A percentile compares a stretch with the other conserved stretches of the same genome.
Conservation (phyloP, 2,888 invertebrate genomes). For the Sclerodermus sp. region DNA sequence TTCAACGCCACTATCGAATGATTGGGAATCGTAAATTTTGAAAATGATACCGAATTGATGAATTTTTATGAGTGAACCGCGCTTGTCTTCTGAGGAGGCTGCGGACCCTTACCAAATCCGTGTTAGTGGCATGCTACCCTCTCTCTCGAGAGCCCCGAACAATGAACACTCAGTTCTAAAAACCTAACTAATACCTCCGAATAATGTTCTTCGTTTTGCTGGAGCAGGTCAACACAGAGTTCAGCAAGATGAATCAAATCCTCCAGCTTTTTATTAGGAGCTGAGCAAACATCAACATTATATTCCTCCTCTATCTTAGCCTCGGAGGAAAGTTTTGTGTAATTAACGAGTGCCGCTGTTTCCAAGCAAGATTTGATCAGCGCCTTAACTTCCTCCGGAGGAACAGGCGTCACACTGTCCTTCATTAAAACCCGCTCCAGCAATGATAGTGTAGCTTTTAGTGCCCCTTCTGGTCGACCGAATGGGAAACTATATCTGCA, state of each 20-base stretch:
- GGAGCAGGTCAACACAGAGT: slow-evolving; percentile 95
- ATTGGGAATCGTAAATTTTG: too few relatives aligned
- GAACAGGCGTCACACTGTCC: slow-evolving; percentile 96
- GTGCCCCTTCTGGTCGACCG: slow-evolving; percentile 96
- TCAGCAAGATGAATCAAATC: slow-evolving; percentile 97
- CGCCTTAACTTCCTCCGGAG: slow-evolving; percentile 90
- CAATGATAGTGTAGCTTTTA: slow-evolving; percentile 94
- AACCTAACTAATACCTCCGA: slow-evolving; percentile 82
- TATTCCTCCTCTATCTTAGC: slow-evolving; percentile 93
- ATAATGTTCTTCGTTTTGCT: slow-evolving; percentile 99
- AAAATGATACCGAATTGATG: too few relatives aligned
- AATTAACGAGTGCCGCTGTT: slow-evolving; percentile 96
- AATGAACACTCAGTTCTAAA: slow-evolving; percentile 53
- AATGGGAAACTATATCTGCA: slow-evolving; percentile 95
- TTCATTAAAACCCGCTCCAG: slow-evolving; percentile 98
- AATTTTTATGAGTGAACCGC: slow-evolving; percentile 1
- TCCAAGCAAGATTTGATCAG: slow-evolving; percentile 97
- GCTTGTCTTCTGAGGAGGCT: slow-evolving; percentile 47
- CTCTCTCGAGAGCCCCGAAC: slow-evolving; percentile 42
- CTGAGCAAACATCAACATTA: slow-evolving; percentile 76
- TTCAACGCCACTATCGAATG: too few relatives aligned
- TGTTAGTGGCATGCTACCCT: slow-evolving; percentile 33
- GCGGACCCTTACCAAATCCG: slow-evolving; percentile 44
- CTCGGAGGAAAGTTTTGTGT: slow-evolving; percentile 92
- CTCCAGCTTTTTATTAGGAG: slow-evolving; percentile 88